A percentile compares a stretch with the other conserved stretches of the same genome.
Evolutionary conservation across 2,797 vertebrate species (phyloP).

Genomic region (Threskiornis aethiopicus): DNA sequence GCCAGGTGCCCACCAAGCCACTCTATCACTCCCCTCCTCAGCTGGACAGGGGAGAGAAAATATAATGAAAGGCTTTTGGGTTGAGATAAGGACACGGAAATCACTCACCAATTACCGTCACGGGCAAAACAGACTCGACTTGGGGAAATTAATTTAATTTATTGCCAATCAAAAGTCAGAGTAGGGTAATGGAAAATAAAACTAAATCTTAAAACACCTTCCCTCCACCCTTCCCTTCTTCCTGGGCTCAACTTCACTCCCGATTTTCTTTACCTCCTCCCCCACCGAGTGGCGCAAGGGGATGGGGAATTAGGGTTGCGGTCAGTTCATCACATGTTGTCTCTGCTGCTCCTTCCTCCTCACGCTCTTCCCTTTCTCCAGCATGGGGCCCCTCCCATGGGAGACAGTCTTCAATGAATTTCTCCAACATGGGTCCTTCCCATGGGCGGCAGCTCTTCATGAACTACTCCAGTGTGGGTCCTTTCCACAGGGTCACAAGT

Average conservation of each 20-base stretch:
- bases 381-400: too few relatives aligned
- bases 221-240: too few relatives aligned
- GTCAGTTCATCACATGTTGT: not conserved
- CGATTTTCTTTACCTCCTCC: not conserved
- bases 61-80: not conserved
- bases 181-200: not conserved
- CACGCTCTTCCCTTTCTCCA: too few relatives aligned
- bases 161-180: not conserved
- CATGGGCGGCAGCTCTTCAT: too few relatives aligned
- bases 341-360: not conserved
- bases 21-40: not conserved
- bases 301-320: not conserved
- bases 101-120: not conserved
- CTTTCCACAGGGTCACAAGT: too few relatives aligned
- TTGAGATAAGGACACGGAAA: not conserved
- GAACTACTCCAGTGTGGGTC: too few relatives aligned
- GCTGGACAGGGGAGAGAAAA: not conserved
- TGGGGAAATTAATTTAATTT: not conserved
- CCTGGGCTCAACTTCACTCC: not conserved
- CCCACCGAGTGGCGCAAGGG: not conserved
- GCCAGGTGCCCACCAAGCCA: rapidly evolving
- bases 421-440: not conserved
- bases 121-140: not conserved
- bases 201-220: not conserved
- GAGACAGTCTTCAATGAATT: too few relatives aligned